Base-by-base conservation (phyloP, 2,888 invertebrate species). In the Drosophila maculinotata region DNA sequence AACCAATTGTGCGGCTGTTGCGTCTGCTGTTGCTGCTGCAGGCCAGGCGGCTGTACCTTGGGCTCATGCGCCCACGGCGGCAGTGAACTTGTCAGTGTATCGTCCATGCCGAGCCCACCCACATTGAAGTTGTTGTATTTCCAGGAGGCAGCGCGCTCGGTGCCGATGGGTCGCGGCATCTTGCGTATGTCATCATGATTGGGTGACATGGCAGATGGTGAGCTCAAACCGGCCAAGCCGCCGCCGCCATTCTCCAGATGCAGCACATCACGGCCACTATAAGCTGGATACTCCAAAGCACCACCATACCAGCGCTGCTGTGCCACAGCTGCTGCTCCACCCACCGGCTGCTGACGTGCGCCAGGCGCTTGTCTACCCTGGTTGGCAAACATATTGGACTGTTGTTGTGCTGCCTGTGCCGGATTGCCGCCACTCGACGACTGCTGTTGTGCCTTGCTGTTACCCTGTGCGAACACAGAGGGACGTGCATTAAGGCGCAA, bases 401-500 rank as follows among this genome's bases (percentile, higher is more conserved):
- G 78, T 12, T 66, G 76, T 12, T 87, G 89, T 59, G 30, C 38
- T 3, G 2, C 51, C 41, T 68, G 71, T 28, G 38, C 88, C 87
- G 1, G 89, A 85, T 69, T 90, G 86, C 25, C 51, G 4, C 47
- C 60, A 58, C 15, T 62, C 10, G 62, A 44, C 7, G 82, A 86
- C 72, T 53, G 88, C 44, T 79, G 76, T 44, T 76, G 67, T 10
- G 54, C 26, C 33, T 69, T 72, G 47, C 65, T 89, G 85, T 72
- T 90, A 78, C 58, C 79, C 70, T 84, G 87, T 0, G 94, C 93
- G 89, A 96, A 97, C 84, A 95, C 95, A 0, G 96, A 96, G 3
- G 96, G 96, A 78, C 96, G 94, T 0, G 96, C 96, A 91, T 97
- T 97, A 35, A 97, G 92, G 54, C 96, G 93, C 35, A 95, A 94